Percentiles rank a stretch among this genome's conserved stretches.
Conservation (phyloP, 1,140 invertebrate genomes). For the Chrysomallon squamiferum region DNA sequence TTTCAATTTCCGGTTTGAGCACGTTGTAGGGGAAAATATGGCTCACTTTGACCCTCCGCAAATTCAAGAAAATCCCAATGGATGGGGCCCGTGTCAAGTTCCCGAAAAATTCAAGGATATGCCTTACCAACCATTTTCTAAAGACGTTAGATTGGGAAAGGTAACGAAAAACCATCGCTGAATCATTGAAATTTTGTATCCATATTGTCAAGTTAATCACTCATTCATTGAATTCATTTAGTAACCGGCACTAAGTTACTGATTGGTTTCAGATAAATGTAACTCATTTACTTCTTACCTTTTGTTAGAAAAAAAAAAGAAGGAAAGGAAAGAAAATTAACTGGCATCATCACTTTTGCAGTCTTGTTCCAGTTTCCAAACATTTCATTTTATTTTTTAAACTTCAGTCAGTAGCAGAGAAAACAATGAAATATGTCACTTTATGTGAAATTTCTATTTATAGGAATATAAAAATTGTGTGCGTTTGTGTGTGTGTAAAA, state of each 20-base stretch:
- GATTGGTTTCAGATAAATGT: too few relatives aligned
- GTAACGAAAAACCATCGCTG: constrained; percentile 61
- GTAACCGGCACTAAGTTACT: not conserved
- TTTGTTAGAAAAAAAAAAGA: too few relatives aligned
- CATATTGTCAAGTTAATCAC: not conserved
- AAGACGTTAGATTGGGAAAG: constrained; percentile 95
- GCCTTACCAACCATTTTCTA: constrained; percentile 98
- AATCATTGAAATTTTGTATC: not conserved
- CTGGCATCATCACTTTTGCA: too few relatives aligned
- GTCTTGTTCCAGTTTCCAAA: too few relatives aligned
- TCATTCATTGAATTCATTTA: not conserved
- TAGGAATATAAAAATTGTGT: too few relatives aligned
- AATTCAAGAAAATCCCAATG: constrained; percentile 85
- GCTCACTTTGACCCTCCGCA: constrained; percentile 57
- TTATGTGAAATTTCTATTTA: too few relatives aligned
- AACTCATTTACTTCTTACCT: too few relatives aligned
- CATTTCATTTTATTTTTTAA: too few relatives aligned
- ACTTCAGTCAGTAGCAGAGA: too few relatives aligned
- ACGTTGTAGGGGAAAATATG: constrained; percentile 31
- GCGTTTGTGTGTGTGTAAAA: too few relatives aligned
- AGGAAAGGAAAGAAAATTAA: too few relatives aligned
- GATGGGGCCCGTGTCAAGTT: constrained; percentile 95
- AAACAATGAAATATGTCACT: too few relatives aligned
- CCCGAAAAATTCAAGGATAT: constrained; percentile 96
- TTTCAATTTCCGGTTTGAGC: constrained; percentile 11